Evolutionary conservation across 1,140 invertebrate genomes (phyloP).

Genomic region (Arion vulgaris): DNA sequence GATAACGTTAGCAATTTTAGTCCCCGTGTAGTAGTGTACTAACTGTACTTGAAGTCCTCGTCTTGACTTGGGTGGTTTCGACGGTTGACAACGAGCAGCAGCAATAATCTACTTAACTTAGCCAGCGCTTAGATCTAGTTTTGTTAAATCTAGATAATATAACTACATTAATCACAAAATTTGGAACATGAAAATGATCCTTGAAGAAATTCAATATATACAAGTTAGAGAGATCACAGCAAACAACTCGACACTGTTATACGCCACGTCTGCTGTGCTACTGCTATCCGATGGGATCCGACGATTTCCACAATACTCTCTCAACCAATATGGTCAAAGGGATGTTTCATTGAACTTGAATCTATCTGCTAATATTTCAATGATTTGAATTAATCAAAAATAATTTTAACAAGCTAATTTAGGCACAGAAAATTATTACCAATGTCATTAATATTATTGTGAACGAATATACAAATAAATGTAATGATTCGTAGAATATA

Average conservation of each 20-base stretch:
- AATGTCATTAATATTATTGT: no score
- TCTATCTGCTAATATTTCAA: no score
- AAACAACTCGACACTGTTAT: constrained; percentile 23
- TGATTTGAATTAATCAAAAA: no score
- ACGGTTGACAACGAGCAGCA: neutral
- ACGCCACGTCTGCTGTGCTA: constrained; percentile 67
- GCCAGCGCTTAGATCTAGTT: neutral
- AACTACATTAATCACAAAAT: neutral
- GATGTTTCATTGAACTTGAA: no score
- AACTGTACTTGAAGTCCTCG: no score
- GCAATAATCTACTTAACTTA: neutral
- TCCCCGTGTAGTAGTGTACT: neutral
- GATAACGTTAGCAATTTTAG: no score
- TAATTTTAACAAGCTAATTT: no score
- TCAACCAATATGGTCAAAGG: constrained; percentile 35
- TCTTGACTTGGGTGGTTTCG: neutral
- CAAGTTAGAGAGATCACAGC: neutral
- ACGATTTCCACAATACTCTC: constrained; percentile 45
- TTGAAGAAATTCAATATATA: neutral
- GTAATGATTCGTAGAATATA: no score
- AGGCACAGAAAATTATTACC: no score
- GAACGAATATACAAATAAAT: no score
- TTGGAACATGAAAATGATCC: neutral
- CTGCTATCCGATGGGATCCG: constrained; percentile 23
- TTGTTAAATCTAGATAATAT: neutral